Evolutionary conservation across 2,113 vertebrate genomes (phyloP).

Genomic region (Procavia capensis): DNA sequence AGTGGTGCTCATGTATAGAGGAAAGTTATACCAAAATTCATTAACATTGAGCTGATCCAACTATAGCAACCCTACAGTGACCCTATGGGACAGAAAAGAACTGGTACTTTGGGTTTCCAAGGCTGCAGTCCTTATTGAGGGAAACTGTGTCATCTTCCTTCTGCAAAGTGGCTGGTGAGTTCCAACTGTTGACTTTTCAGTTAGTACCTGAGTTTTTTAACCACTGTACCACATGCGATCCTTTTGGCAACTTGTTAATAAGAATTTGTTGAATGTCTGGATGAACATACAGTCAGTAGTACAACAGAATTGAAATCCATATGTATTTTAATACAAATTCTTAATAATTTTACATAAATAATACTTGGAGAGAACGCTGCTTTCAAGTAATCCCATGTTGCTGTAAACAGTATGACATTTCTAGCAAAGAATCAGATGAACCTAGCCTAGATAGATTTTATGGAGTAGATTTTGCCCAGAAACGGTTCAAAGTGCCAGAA

Average conservation of each 20-base stretch:
- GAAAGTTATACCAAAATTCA: not conserved
- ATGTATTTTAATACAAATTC: not conserved
- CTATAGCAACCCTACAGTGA: too few relatives aligned
- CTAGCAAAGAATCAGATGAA: not conserved
- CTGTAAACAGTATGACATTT: slow-evolving; percentile 3
- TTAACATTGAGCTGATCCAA: too few relatives aligned
- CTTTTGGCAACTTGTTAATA: not conserved
- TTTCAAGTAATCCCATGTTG: slow-evolving; percentile 13
- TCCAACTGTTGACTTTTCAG: too few relatives aligned
- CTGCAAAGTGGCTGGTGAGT: too few relatives aligned
- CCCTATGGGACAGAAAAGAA: too few relatives aligned
- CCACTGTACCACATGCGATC: too few relatives aligned
- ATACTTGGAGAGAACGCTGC: slow-evolving; percentile 20
- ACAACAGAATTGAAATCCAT: not conserved
- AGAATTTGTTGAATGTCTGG: not conserved
- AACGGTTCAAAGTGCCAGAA: not conserved
- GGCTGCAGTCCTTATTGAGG: too few relatives aligned
- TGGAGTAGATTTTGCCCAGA: not conserved
- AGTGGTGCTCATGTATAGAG: not conserved
- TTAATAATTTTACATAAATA: not conserved
- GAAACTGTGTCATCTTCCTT: too few relatives aligned
- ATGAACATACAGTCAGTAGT: not conserved
- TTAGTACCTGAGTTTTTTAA: too few relatives aligned
- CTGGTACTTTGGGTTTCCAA: too few relatives aligned
- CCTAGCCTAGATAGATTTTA: not conserved